A percentile compares a stretch with the other conserved stretches of the same genome.
These are phyloP conservation scores for Manduca sexta DNA, from an alignment of 1,140 invertebrate species.

Conservation along the genomic window DNA sequence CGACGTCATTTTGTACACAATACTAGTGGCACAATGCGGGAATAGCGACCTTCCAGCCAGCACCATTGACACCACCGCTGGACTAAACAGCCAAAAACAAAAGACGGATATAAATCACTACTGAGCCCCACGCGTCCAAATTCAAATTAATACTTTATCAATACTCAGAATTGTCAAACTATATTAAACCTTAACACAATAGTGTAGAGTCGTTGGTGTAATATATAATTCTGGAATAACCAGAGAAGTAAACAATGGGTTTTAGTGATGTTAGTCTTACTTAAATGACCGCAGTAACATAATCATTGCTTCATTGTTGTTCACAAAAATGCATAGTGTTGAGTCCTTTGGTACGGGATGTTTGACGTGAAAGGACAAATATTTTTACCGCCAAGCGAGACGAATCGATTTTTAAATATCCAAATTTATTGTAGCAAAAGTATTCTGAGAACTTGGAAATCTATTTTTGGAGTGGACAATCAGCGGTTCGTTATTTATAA, in stretches of 20 bases:
- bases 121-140: slow-evolving; percentile 39
- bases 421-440: neutral
- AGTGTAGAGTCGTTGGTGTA: too few relatives aligned
- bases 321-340: slow-evolving; percentile 51
- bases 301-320: slow-evolving; percentile 61
- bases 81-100: slow-evolving; percentile 68
- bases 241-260: slow-evolving; percentile 58
- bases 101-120: slow-evolving; percentile 66
- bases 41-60: slow-evolving; percentile 62
- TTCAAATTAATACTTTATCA: slow-evolving; percentile 26
- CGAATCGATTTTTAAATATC: slow-evolving; percentile 44
- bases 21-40: slow-evolving; percentile 62
- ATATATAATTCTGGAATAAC: slow-evolving; percentile 16
- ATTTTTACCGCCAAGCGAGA: slow-evolving; percentile 58
- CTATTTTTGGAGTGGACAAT: too few relatives aligned
- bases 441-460: too few relatives aligned
- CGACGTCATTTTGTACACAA: slow-evolving; percentile 64
- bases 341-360: slow-evolving; percentile 30
- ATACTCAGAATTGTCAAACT: too few relatives aligned
- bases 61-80: slow-evolving; percentile 57
- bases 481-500: too few relatives aligned
- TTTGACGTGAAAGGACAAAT: slow-evolving; percentile 47
- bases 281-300: slow-evolving; percentile 60
- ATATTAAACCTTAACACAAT: neutral
- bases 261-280: slow-evolving; percentile 53